phyloP scores from a whole-genome alignment of 2,888 invertebrate genomes.

The Capitulum mitella region DNA sequence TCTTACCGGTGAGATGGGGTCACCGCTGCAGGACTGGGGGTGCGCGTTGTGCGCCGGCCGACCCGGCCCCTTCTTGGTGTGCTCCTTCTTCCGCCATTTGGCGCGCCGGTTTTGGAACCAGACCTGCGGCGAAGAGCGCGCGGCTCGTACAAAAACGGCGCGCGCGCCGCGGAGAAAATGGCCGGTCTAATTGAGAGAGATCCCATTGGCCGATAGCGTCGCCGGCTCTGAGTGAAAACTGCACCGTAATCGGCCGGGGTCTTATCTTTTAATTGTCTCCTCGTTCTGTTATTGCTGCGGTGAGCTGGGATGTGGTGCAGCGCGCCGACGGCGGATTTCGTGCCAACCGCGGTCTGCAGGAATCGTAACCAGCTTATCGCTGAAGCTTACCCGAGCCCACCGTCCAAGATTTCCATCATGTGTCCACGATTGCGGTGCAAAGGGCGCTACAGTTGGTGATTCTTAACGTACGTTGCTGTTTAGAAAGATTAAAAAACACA shows the following conservation, averaged over 20 bases:
- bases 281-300: neutral
- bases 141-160: too few relatives aligned
- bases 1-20: slow-evolving; percentile 78
- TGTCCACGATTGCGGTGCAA: too few relatives aligned
- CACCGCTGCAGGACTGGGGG: slow-evolving; percentile 94
- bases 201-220: neutral
- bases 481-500: too few relatives aligned
- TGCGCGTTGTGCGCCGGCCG: slow-evolving; percentile 97
- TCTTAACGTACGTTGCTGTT: too few relatives aligned
- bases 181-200: neutral
- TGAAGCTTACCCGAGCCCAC: too few relatives aligned
- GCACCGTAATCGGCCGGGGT: neutral
- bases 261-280: neutral
- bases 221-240: slow-evolving; percentile 13
- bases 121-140: slow-evolving; percentile 63
- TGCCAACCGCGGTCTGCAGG: too few relatives aligned
- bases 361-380: slow-evolving; percentile 67
- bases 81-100: slow-evolving; percentile 98
- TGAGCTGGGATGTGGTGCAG: too few relatives aligned
- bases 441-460: too few relatives aligned
- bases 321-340: too few relatives aligned
- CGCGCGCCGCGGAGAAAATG: neutral
- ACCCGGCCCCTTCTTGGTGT: slow-evolving; percentile 96
- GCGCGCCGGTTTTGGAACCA: slow-evolving; percentile 99
- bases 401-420: too few relatives aligned